A percentile compares a stretch with the other conserved stretches of the same genome.
phyloP scores from a whole-genome alignment of 2,797 vertebrate species.

The Mus minutoides region DNA sequence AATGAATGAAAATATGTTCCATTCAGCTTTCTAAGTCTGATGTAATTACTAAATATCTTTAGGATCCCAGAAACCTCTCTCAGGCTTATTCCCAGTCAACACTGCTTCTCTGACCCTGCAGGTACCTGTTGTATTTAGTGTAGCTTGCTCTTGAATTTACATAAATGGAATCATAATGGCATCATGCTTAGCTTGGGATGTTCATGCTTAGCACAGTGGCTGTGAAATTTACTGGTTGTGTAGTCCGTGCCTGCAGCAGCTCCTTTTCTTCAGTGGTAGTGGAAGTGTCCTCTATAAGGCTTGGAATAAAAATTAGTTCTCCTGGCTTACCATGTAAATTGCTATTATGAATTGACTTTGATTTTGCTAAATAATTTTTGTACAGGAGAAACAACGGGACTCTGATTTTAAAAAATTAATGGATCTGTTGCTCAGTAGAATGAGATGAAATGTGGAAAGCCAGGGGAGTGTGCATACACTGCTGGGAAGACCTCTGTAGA shows the following conservation, averaged over 20 bases:
- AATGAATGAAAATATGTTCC: neutral
- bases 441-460: neutral
- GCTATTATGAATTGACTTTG: slow-evolving; percentile 19
- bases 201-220: neutral
- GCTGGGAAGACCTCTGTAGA: neutral
- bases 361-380: slow-evolving; percentile 53
- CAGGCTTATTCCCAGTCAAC: neutral
- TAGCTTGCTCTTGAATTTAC: slow-evolving; percentile 22
- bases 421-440: neutral
- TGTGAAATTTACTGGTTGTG: neutral
- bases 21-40: neutral
- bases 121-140: neutral
- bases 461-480: neutral
- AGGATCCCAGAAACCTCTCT: neutral
- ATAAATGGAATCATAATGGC: neutral
- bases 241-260: neutral
- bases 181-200: neutral
- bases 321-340: slow-evolving; percentile 24
- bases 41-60: neutral
- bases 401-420: slow-evolving; percentile 37
- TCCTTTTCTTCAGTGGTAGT: slow-evolving; percentile 30
- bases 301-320: neutral
- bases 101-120: neutral
- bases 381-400: slow-evolving; percentile 22
- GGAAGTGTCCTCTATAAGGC: neutral